Percentiles rank a stretch among this genome's conserved stretches.
These are phyloP conservation scores for Hapalemur alaotrensis DNA, from an alignment of 2,797 vertebrate species.

Conservation along the genomic window DNA sequence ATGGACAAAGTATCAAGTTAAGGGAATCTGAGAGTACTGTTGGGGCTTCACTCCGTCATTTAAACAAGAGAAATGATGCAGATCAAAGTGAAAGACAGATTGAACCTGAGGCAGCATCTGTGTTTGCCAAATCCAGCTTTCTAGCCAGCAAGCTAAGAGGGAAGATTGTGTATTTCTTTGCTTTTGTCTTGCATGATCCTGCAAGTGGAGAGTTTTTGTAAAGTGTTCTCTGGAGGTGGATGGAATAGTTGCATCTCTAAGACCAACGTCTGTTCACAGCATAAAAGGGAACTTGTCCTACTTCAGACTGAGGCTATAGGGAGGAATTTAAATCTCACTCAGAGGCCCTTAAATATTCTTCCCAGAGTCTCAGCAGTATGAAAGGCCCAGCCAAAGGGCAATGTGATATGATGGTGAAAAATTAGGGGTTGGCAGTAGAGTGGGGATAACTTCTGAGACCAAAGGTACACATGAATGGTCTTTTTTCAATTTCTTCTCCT, in stretches of 20 bases:
- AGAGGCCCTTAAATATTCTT: not conserved
- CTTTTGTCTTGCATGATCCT: not conserved
- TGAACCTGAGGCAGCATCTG: not conserved
- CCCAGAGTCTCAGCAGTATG: not conserved
- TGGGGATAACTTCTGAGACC: not conserved
- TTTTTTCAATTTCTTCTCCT: not conserved
- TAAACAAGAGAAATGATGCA: not conserved
- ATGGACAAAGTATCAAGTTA: not conserved
- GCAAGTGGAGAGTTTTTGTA: not conserved
- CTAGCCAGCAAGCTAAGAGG: not conserved
- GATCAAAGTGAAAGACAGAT: not conserved
- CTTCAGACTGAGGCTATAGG: not conserved
- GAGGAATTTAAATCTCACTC: not conserved
- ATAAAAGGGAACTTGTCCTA: not conserved
- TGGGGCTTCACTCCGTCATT: not conserved
- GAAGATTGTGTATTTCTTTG: not conserved
- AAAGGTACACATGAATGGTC: accelerated
- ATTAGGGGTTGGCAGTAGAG: accelerated
- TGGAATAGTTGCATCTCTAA: not conserved
- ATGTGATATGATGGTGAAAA: not conserved
- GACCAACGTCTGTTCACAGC: not conserved
- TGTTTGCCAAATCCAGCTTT: not conserved
- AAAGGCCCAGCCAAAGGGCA: not conserved
- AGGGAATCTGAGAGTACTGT: not conserved
- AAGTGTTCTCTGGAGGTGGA: not conserved